phyloP scores from a whole-genome alignment of 2,888 invertebrate species.

The Hydraecia micacea region DNA sequence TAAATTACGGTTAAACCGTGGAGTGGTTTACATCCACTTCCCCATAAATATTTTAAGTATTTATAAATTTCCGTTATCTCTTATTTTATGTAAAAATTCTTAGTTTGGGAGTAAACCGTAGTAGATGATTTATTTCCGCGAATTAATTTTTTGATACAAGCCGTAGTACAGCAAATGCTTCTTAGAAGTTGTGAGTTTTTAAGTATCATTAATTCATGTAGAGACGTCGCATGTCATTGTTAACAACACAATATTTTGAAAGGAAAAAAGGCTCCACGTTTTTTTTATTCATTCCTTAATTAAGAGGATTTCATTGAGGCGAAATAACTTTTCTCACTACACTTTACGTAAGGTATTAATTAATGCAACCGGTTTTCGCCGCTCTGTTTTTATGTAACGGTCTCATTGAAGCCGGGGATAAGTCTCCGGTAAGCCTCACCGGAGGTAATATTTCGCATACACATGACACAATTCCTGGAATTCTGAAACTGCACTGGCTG shows the following conservation, averaged over 20 bases:
- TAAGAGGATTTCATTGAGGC: constrained; percentile 27
- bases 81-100: neutral
- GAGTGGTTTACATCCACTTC: constrained; percentile 15
- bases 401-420: constrained; percentile 36
- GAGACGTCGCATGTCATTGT: neutral
- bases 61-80: constrained; percentile 21
- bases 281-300: constrained; percentile 23
- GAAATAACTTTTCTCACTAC: constrained; percentile 30
- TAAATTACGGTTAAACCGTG: constrained; percentile 44
- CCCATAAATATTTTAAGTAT: constrained; percentile 8
- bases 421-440: constrained; percentile 27
- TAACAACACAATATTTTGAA: neutral
- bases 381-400: constrained; percentile 54
- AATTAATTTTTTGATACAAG: neutral
- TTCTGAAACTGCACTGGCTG: too few relatives aligned
- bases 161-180: neutral
- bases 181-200: neutral
- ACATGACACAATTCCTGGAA: constrained; percentile 22
- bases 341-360: constrained; percentile 48
- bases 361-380: constrained; percentile 54
- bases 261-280: neutral
- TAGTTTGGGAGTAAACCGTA: neutral
- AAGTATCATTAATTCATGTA: neutral
- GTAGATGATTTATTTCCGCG: neutral
- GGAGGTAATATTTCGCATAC: constrained; percentile 23